Percentiles rank a stretch among this genome's conserved stretches.
Conservation (phyloP, 2,113 vertebrate species). For the Mormyrus lacerda region DNA sequence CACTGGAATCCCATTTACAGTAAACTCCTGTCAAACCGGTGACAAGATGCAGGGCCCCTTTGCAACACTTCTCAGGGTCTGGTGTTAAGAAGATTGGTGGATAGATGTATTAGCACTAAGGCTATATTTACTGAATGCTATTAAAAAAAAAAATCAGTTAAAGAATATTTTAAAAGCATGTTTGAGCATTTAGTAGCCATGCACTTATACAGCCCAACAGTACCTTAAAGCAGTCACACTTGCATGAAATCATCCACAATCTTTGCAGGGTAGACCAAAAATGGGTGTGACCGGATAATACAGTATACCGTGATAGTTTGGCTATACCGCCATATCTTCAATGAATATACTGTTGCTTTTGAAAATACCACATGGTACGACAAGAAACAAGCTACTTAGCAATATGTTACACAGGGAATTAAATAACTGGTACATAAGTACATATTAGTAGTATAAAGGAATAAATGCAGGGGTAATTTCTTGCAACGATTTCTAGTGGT, state of each 20-base stretch:
- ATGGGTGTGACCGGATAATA: neutral
- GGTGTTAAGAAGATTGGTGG: neutral
- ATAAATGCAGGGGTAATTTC: neutral
- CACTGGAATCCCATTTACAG: neutral
- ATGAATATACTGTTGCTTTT: neutral
- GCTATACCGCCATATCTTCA: neutral
- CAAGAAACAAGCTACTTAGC: neutral
- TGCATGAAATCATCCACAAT: neutral
- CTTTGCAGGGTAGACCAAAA: neutral
- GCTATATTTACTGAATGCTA: neutral
- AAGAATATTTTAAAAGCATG: neutral
- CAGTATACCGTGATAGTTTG: neutral
- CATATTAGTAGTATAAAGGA: neutral
- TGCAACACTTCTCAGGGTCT: neutral
- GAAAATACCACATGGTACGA: neutral
- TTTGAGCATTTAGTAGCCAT: neutral
- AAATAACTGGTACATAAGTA: neutral
- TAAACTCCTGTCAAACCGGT: neutral
- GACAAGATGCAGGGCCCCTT: neutral
- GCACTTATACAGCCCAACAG: neutral
- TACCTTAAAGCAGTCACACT: neutral
- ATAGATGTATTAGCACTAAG: neutral
- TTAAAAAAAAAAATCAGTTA: neutral
- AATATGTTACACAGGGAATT: neutral
- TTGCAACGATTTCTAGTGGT: neutral